Evolutionary conservation across 2,888 invertebrate species (phyloP), one percentile per base, ranked within the genome.

Genomic region (Napeogenes inachia): DNA sequence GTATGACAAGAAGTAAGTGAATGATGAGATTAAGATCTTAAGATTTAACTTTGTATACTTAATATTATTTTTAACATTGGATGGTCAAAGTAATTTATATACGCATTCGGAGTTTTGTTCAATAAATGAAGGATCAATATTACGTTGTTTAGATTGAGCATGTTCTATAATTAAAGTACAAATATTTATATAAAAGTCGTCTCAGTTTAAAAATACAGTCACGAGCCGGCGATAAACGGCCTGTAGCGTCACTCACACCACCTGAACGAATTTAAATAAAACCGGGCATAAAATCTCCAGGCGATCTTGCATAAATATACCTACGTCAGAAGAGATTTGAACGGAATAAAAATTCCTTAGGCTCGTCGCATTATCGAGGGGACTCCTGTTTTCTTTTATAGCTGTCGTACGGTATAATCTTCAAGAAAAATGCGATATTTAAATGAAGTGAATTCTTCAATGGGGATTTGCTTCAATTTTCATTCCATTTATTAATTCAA

Each of bases 321-420:
- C 88, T 88, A 89, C 87, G 88, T 87, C 88, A 87, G 82, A 82
- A 87, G 81, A 89, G 90, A 89, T 90, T 91, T 90, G 87, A 88
- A 81, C 82, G 84, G 81, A 89, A 89, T 88, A 89, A 89, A 87
- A 90, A 91, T 91, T 91, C 90, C 87, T 87, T 77, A 78, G 80
- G 79, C 85, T 82, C 87, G 85, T 85, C 88, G 87, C 85, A 85
- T 89, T 89, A 89, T 87, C 87, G 84, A 84, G 84, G 88, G 89
- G 78, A 73, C 82, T 84, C 78, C 88, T 89, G 89, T 89, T 89
- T 90, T 89, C 88, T 87, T 91, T 91, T 90, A 91, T 89, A 83
- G 89, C 87, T 88, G 89, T 88, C 89, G 88, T 89, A 86, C 87
- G 85, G 87, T 89, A 91, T 91, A 91, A 91, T 91, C 91, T 90